phyloP scores from a whole-genome alignment of 2,113 vertebrate species.

The Scatophagus argus region DNA sequence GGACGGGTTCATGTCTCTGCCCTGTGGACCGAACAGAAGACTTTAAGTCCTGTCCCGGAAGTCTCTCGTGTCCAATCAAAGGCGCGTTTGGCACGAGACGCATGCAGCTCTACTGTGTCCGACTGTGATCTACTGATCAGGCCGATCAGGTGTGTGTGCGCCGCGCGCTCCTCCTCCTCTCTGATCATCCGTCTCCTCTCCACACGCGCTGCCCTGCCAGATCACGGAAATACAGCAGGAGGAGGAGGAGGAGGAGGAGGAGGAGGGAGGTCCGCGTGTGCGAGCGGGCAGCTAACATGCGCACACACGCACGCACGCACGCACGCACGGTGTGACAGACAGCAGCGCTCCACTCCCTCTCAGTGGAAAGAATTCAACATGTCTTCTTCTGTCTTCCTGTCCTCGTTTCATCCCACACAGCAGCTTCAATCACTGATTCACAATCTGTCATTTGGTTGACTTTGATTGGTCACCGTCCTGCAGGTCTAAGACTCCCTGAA shows the following conservation, averaged over 20 bases:
- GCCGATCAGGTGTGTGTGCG: constrained; percentile 3
- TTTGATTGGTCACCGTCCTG: not conserved
- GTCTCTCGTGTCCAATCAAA: too few relatives aligned
- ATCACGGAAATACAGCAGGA: constrained; percentile 51
- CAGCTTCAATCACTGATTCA: too few relatives aligned
- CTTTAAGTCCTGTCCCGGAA: too few relatives aligned
- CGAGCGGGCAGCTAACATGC: not conserved
- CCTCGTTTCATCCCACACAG: too few relatives aligned
- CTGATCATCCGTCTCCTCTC: constrained; percentile 6
- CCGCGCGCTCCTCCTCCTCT: constrained; percentile 30
- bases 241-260: constrained; percentile 38
- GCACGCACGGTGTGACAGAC: not conserved
- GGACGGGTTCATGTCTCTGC: constrained; percentile 28
- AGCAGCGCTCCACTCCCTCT: constrained; percentile 51
- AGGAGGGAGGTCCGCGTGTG: constrained; percentile 7
- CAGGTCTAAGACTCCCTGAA: not conserved
- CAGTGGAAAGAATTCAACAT: constrained; percentile 16
- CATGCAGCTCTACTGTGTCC: too few relatives aligned
- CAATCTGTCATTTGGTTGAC: too few relatives aligned
- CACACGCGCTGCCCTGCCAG: constrained; percentile 2
- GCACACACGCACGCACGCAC: not conserved
- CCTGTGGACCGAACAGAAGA: too few relatives aligned
- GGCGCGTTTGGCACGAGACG: too few relatives aligned
- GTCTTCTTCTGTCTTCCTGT: not conserved
- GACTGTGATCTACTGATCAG: not conserved